Conservation (phyloP, 2,113 vertebrate genomes). For the Chlamydotis undulata region DNA sequence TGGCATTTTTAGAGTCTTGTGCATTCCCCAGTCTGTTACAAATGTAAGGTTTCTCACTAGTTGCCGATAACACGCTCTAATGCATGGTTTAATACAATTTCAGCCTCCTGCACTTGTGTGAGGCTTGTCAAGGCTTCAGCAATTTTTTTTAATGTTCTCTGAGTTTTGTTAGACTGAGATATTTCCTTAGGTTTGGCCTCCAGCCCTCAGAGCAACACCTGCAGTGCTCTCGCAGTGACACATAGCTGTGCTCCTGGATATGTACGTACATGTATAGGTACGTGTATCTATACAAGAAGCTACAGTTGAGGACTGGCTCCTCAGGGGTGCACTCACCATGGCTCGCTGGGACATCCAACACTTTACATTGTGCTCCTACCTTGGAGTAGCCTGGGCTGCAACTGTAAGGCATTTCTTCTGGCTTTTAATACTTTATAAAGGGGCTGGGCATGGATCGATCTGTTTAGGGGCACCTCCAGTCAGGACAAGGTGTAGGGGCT, state of each 20-base stretch:
- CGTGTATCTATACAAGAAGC: too few species aligned
- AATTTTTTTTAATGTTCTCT: too few species aligned
- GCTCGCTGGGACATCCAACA: slow-evolving; percentile 62
- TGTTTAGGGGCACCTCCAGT: too few species aligned
- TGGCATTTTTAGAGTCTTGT: background rate
- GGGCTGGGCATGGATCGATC: fast-evolving
- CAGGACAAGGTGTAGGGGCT: background rate
- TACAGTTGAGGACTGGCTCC: too few species aligned
- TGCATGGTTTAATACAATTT: background rate
- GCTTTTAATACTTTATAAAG: background rate
- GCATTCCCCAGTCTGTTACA: fast-evolving
- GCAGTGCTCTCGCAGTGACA: background rate
- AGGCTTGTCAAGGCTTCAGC: too few species aligned
- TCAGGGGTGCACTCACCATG: slow-evolving; percentile 64
- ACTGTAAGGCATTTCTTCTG: slow-evolving; percentile 52
- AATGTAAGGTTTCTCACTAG: background rate
- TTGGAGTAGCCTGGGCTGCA: slow-evolving; percentile 65
- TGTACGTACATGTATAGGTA: background rate
- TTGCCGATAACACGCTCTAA: fast-evolving
- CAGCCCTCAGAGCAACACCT: background rate
- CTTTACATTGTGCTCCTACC: slow-evolving; percentile 64
- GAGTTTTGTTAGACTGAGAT: background rate
- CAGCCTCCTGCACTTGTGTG: background rate
- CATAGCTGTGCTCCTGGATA: background rate
- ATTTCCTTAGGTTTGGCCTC: background rate